Evolutionary conservation across 2,797 vertebrate species (phyloP), one percentile per base, ranked within the genome.

Genomic region (Crypturellus tataupa): DNA sequence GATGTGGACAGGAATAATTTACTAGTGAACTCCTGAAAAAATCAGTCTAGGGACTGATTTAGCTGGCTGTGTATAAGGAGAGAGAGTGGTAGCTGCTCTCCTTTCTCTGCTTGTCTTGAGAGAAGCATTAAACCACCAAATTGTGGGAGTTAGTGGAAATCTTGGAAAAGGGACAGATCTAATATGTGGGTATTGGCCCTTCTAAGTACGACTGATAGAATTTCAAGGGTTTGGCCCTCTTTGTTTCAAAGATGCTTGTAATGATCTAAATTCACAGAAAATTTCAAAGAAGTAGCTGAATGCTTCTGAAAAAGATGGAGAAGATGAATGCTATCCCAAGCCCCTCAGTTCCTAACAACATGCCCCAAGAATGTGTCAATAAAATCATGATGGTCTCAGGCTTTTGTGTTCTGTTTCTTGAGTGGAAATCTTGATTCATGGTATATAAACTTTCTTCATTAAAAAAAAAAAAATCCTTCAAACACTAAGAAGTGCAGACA

Each of bases 271-370:
- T 71, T 29, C 78, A 59, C 6, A 18, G 0, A 35, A 10, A 59
- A 49, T 75, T 91, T 87, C 51, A 29, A 87, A 89, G 67, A 79
- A 40, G 4, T 7, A 49, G 70, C 19, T 33, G 82, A 60, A 42
- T 24, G 3, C 0, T 63, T 49, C n/a, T 77, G 56, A 11, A 70
- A 62, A 17, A 44, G 4, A 3, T 24, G 8, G 5, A 4, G 1
- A 73, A 82, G 8, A 53, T 4, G 18, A 58, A 11, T 51, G 21
- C 37, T 64, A 47, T 37, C 35, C n/a, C 4, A 18, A 73, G 15
- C 29, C 9, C 14, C 4, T 35, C 11, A 55, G 4, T 67, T 90
- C 14, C 6, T 55, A 39, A 17, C 25, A 83, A 23, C 4, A 9
- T 6, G 16, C 60, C 10, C 16, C 18, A 3, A n/a, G 65, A 44